A percentile compares a stretch with the other conserved stretches of the same genome.
Evolutionary conservation across 2,797 vertebrate genomes (phyloP).

Genomic region (Hylomyscus alleni): DNA sequence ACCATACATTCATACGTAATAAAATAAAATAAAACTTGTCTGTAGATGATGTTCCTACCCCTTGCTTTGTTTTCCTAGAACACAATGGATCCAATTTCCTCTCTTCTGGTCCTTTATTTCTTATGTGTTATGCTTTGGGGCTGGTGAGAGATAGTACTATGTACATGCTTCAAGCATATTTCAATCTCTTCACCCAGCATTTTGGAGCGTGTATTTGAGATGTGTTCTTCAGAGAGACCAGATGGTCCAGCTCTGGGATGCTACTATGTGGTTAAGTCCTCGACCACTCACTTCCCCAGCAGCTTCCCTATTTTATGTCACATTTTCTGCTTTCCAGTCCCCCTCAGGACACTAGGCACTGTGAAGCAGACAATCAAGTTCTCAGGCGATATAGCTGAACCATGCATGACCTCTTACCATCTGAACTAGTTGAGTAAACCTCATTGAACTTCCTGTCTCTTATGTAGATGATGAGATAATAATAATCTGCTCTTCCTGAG

Average conservation of each 20-base stretch:
- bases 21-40: background rate
- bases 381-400: background rate
- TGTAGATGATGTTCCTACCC: background rate
- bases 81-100: background rate
- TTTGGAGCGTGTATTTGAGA: background rate
- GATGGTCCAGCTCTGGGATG: background rate
- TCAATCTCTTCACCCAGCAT: background rate
- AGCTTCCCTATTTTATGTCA: background rate
- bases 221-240: background rate
- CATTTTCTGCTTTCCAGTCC: background rate
- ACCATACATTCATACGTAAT: no score
- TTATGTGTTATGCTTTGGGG: background rate
- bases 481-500: background rate
- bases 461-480: background rate
- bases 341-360: background rate
- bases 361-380: background rate
- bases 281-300: background rate
- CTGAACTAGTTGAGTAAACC: background rate
- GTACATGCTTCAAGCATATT: background rate
- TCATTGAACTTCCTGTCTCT: background rate
- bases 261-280: background rate
- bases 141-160: background rate
- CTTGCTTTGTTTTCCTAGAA: conserved; percentile 34
- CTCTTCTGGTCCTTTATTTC: background rate
- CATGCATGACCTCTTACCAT: background rate